These are phyloP conservation scores for Phthorimaea operculella DNA, from an alignment of 1,140 invertebrate genomes.

Conservation along the genomic window DNA sequence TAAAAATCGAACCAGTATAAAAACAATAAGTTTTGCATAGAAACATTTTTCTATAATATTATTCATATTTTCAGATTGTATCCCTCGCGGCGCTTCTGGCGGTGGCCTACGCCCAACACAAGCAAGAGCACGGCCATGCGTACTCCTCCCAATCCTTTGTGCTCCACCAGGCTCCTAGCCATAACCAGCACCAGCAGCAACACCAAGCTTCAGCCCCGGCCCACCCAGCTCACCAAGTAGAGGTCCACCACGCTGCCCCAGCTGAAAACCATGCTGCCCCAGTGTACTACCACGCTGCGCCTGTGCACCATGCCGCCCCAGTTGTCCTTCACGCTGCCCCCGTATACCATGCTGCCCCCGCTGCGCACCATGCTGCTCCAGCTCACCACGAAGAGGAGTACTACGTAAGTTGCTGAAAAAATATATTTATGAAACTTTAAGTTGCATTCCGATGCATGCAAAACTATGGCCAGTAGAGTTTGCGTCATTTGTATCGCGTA, in stretches of 20 bases:
- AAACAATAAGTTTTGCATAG: too few relatives aligned
- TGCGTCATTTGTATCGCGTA: too few relatives aligned
- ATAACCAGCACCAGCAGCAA: constrained; percentile 10
- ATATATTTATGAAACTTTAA: neutral
- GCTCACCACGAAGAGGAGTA: constrained; percentile 21
- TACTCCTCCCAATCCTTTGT: constrained; percentile 19
- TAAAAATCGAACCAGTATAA: neutral
- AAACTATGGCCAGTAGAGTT: too few relatives aligned
- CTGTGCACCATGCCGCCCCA: neutral
- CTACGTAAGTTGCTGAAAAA: constrained; percentile 23
- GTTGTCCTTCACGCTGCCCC: neutral
- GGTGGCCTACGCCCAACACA: constrained; percentile 19
- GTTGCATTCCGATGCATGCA: too few relatives aligned
- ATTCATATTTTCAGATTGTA: constrained; percentile 14
- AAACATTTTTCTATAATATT: too few relatives aligned
- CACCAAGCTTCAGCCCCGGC: neutral
- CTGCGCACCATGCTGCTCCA: constrained; percentile 5
- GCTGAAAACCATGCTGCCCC: neutral
- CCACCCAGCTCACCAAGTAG: neutral
- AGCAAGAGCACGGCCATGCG: constrained; percentile 12
- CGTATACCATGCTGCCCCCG: constrained; percentile 15
- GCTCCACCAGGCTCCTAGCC: constrained; percentile 10
- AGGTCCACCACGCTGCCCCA: neutral
- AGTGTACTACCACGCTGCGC: constrained; percentile 6
- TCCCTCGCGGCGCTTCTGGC: constrained; percentile 20